A percentile compares a stretch with the other conserved stretches of the same genome.
These are phyloP conservation scores for Actinia equina DNA, from an alignment of 64 coral and sea anemone genomes.

Conservation along the genomic window DNA sequence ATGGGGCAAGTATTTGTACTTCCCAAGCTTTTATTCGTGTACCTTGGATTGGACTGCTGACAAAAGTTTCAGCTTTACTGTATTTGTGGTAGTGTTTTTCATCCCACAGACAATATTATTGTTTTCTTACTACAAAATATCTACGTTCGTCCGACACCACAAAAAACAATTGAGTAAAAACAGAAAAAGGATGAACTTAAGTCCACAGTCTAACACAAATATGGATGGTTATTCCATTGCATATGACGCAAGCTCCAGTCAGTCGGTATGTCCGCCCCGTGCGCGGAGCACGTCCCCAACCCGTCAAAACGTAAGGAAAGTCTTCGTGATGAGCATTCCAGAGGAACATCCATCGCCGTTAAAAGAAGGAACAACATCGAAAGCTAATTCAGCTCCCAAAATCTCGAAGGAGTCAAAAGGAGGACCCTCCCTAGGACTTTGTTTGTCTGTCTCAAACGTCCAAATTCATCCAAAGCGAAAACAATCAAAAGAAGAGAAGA, in stretches of 20 bases:
- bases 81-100: conserved; percentile 49
- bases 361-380: neutral
- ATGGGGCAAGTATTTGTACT: conserved; percentile 48
- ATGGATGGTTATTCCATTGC: neutral
- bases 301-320: neutral
- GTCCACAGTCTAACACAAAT: neutral
- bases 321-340: conserved; percentile 5
- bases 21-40: conserved; percentile 47
- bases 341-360: neutral
- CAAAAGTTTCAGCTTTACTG: conserved; percentile 29
- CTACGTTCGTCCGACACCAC: conserved; percentile 62
- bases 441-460: neutral
- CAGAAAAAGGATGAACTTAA: conserved; percentile 4
- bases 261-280: neutral
- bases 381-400: neutral
- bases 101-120: conserved; percentile 63
- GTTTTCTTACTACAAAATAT: conserved; percentile 52
- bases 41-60: conserved; percentile 52
- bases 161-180: conserved; percentile 49
- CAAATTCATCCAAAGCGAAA: neutral
- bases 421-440: neutral
- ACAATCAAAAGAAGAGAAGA: neutral
- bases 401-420: neutral
- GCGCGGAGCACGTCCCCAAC: neutral
- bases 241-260: neutral